Evolutionary conservation across 2,113 vertebrate species (phyloP).

Genomic region (Colaptes auratus): DNA sequence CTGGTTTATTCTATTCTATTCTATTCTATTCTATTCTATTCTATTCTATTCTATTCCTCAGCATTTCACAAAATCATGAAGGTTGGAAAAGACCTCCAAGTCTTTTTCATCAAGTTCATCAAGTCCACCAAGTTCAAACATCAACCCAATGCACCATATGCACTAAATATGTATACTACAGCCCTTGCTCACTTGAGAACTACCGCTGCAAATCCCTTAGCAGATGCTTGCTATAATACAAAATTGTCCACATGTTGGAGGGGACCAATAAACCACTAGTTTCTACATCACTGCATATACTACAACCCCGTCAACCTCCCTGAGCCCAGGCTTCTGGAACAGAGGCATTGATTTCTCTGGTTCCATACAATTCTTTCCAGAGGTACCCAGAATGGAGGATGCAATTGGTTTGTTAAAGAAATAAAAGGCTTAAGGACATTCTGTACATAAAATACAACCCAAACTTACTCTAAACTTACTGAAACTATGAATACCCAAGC

Average conservation of each 20-base stretch:
- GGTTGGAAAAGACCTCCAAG: too few relatives aligned
- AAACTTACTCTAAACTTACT: background rate
- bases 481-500: background rate
- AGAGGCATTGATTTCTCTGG: background rate
- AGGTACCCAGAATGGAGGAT: background rate
- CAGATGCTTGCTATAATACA: background rate
- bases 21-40: too few relatives aligned
- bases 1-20: too few relatives aligned
- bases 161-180: too few relatives aligned
- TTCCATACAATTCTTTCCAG: background rate
- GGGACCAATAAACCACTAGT: background rate
- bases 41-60: background rate
- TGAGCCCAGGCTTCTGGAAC: background rate
- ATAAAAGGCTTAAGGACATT: background rate
- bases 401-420: background rate
- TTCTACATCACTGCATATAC: background rate
- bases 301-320: background rate
- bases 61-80: too few relatives aligned
- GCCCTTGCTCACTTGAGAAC: background rate
- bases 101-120: too few relatives aligned
- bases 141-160: too few relatives aligned
- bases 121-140: too few relatives aligned
- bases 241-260: background rate
- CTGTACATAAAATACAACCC: background rate
- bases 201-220: background rate